Percentiles rank a stretch among this genome's conserved stretches.
Conservation (phyloP, 2,797 vertebrate genomes). For the Danionella dracula region DNA sequence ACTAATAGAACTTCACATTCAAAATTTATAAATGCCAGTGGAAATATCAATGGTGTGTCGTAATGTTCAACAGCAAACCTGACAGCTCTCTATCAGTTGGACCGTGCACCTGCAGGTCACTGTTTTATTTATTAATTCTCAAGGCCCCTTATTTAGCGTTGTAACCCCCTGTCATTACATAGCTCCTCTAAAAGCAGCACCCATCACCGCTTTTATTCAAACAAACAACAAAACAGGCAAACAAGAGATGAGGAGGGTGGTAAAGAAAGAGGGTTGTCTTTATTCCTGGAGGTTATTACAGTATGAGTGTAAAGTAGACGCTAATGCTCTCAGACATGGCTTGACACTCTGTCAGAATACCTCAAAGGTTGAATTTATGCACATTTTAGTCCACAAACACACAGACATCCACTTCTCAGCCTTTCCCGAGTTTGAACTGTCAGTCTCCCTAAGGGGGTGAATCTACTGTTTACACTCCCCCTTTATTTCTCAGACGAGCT, state of each 20-base stretch:
- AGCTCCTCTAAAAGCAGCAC: slow-evolving; percentile 27
- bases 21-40: slow-evolving; percentile 69
- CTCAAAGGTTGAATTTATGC: slow-evolving; percentile 50
- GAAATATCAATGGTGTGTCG: slow-evolving; percentile 61
- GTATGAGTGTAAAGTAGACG: slow-evolving; percentile 37
- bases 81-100: slow-evolving; percentile 50
- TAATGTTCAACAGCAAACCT: slow-evolving; percentile 51
- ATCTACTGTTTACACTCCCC: slow-evolving; percentile 40
- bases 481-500: slow-evolving; percentile 33
- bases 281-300: slow-evolving; percentile 44
- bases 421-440: slow-evolving; percentile 38
- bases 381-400: slow-evolving; percentile 35
- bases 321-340: slow-evolving; percentile 45
- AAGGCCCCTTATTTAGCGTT: slow-evolving; percentile 13
- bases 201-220: slow-evolving; percentile 30
- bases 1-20: slow-evolving; percentile 61
- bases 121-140: slow-evolving; percentile 64
- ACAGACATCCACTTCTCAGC: slow-evolving; percentile 31
- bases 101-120: slow-evolving; percentile 40
- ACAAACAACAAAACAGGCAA: slow-evolving; percentile 48
- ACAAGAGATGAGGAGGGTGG: slow-evolving; percentile 20
- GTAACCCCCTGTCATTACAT: slow-evolving; percentile 7
- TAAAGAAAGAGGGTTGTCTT: slow-evolving; percentile 32
- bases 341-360: slow-evolving; percentile 49
- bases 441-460: slow-evolving; percentile 37